Base-by-base conservation (phyloP, 2,888 invertebrate species). In the Strigamia maritima region DNA sequence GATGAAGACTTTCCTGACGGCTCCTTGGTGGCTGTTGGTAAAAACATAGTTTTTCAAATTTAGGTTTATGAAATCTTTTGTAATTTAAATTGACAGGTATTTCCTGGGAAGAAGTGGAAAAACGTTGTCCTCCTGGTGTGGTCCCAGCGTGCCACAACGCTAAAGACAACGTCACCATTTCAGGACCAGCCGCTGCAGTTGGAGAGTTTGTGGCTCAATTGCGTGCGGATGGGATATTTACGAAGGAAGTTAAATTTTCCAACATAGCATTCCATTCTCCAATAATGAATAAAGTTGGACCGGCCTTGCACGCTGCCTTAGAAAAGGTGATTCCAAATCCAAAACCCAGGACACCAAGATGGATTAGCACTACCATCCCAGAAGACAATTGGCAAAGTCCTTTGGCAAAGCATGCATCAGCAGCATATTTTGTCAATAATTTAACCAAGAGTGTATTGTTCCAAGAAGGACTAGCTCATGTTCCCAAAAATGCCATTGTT, bases 401-500 rank as follows among this genome's bases (percentile, higher is more conserved):
- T 0, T 85, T 94, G 60, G 93, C 96, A 0, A 90, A 91, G 85
- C 88, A 91, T 83, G 96, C 95, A 81, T 95, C 95, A 75, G 93
- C 95, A 0, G 93, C 93, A 44, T 99, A 99, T 87, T 97, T 97
- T 86, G 97, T 96, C 35, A 97, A 98, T 89, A 98, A 98, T 87
- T 89, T 98, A 82, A 88, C 97, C 80, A 96, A 95, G 78, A 96
- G 97, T 14, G 97, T 97, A 78, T 89, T 94, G 79, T 97, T 96
- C 90, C 92, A 96, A 84, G 96, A 95, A 85, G 97, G 94, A 10
- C 85, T 97, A 81, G 88, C 89, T 82, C 91, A 92, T 85, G 89
- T 98, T 74, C 99, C 98, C 19, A 90, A 90, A 83, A 93, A 94
- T 85, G 95, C 98, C 6, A 89, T 98, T 82, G 90, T 93, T 81